Conservation (phyloP, 53 echinoderm and acorn worm genomes). For the Patiria pectinifera region DNA sequence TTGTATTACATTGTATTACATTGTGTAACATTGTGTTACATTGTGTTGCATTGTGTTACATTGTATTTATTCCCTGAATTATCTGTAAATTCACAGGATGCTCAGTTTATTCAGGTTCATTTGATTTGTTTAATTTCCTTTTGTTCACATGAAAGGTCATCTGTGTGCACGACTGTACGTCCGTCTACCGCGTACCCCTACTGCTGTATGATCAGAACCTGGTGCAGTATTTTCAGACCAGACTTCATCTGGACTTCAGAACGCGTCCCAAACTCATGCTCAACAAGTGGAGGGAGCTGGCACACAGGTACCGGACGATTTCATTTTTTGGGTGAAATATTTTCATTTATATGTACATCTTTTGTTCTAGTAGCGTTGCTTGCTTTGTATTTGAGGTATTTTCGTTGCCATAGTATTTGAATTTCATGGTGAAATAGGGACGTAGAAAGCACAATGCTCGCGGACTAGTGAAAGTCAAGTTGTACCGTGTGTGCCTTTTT, state of each 20-base stretch:
- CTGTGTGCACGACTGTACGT: slow-evolving; percentile 96
- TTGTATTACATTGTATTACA: too few relatives aligned
- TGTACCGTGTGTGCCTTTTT: too few relatives aligned
- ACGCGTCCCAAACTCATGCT: slow-evolving; percentile 71
- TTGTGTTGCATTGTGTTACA: too few relatives aligned
- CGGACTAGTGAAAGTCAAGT: too few relatives aligned
- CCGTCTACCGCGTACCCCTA: slow-evolving; percentile 91
- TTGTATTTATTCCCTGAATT: too few relatives aligned
- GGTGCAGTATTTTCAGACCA: slow-evolving; percentile 67
- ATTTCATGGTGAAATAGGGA: too few relatives aligned
- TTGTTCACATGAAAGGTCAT: slow-evolving; percentile 68
- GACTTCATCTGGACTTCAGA: slow-evolving; percentile 76
- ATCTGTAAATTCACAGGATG: too few relatives aligned
- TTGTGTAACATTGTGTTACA: too few relatives aligned
- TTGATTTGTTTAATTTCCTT: not conserved
- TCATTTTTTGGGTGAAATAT: not conserved
- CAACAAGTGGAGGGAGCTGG: slow-evolving; percentile 86
- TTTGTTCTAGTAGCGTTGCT: too few relatives aligned
- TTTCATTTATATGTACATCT: not conserved
- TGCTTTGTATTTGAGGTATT: too few relatives aligned
- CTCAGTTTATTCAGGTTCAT: not conserved
- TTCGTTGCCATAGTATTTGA: too few relatives aligned
- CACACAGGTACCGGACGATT: slow-evolving; percentile 71
- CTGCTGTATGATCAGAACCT: slow-evolving; percentile 84
- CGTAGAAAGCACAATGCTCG: too few relatives aligned